Base-by-base conservation (phyloP, 1,140 invertebrate genomes). In the Caerostris darwini region DNA sequence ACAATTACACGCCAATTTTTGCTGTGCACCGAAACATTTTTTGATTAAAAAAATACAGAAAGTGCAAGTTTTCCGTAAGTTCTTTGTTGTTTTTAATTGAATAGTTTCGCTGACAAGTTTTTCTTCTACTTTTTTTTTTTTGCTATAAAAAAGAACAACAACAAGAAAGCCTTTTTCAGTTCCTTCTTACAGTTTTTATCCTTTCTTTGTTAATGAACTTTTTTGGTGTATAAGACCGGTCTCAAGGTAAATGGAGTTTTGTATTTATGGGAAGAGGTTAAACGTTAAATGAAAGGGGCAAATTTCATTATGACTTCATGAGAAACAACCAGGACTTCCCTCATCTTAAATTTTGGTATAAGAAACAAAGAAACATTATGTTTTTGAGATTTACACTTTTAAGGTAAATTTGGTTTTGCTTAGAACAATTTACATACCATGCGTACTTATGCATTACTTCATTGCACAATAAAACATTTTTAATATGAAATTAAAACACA, bases 51-150 rank as follows among this genome's bases (percentile, higher is more conserved):
- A 54, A 34, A 34, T 34, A 34, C 34, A 34, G 34, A 34, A 59
- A 71, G 64, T 59, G 89, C 59, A 90, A 69, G 61, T 90, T 90
- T 34, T 7, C n/a, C 10, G 71, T n/a, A 67, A 8, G 14, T 61
- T 56, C 90, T 92, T 92, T 92, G 90, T 92, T 92, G 81, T 83
- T 82, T 85, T 92, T 92, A 92, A 92, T 92, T 77, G 90, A 92
- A 92, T 92, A 92, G 90, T 92, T 92, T 92, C 90, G 90, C 69
- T 71, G 90, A 77, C 90, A 92, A 92, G 57, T 83, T 92, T 92
- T 83, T n/a, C n/a, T n/a, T n/a, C n/a, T n/a, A n/a, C n/a, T n/a
- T 83, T 57, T 64, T 34, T 82, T 54, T 92, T 77, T 50, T 14
- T 10, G 61, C 3, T 5, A n/a, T 6, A 67, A 67, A 61, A 67